phyloP scores from a whole-genome alignment of 2,797 vertebrate genomes.

The Pantherophis alleghaniensis region DNA sequence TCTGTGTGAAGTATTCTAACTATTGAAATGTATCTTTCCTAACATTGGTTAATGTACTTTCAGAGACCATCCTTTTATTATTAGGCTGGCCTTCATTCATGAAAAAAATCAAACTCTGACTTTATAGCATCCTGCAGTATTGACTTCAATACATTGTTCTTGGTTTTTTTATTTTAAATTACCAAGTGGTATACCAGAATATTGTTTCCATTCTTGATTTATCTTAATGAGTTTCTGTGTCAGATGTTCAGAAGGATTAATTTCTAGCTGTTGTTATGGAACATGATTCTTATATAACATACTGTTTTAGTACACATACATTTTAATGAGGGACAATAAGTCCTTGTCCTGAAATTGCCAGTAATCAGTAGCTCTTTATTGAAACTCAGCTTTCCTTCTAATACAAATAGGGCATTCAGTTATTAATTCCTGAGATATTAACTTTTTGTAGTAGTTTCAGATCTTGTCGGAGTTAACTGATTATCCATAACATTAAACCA shows the following conservation, averaged over 20 bases:
- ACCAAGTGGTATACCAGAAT: slow-evolving; percentile 3
- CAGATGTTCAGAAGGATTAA: slow-evolving; percentile 37
- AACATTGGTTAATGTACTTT: slow-evolving; percentile 25
- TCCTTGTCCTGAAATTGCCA: slow-evolving; percentile 37
- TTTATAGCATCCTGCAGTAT: not conserved
- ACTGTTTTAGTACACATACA: not conserved
- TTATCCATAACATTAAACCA: not conserved
- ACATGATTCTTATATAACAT: slow-evolving; percentile 16
- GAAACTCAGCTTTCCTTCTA: slow-evolving; percentile 5
- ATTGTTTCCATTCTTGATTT: slow-evolving; percentile 11
- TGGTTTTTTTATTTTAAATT: not conserved
- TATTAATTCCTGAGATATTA: slow-evolving; percentile 19
- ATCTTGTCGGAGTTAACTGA: not conserved
- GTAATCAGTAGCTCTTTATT: slow-evolving; percentile 1
- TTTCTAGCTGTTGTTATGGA: slow-evolving; percentile 9
- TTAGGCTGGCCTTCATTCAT: not conserved
- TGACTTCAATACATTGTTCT: not conserved
- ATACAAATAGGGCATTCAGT: not conserved
- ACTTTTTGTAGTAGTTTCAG: not conserved
- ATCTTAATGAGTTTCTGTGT: slow-evolving; percentile 27
- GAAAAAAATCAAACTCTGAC: not conserved
- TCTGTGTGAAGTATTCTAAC: not conserved
- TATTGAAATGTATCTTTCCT: slow-evolving; percentile 22
- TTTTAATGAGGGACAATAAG: slow-evolving; percentile 39
- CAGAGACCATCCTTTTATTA: not conserved